Percentiles rank a stretch among this genome's conserved stretches.
phyloP scores from a whole-genome alignment of 2,797 vertebrate species.

The Coccyzus lansbergi region DNA sequence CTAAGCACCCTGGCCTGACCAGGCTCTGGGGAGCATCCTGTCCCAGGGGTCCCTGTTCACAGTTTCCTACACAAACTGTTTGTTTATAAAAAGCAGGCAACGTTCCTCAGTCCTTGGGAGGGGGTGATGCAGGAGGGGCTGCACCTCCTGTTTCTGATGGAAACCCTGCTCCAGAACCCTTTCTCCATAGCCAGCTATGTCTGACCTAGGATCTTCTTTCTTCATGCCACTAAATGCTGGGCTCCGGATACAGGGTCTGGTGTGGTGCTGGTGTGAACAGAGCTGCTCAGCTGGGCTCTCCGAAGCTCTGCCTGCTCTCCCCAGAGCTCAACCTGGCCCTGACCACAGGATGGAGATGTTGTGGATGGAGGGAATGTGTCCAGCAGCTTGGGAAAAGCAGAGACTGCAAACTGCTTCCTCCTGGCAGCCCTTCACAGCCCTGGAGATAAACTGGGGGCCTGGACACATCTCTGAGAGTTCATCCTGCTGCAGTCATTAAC shows the following conservation, averaged over 20 bases:
- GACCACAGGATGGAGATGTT: background rate
- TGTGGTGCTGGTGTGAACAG: background rate
- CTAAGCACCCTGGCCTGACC: background rate
- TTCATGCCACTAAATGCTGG: background rate
- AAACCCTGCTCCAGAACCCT: background rate
- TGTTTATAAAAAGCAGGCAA: background rate
- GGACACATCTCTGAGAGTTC: background rate
- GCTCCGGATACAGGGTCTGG: background rate
- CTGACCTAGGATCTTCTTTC: background rate
- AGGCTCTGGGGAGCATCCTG: background rate
- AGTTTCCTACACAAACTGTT: background rate
- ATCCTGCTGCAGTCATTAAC: background rate
- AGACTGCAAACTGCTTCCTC: background rate
- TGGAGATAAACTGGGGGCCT: rapidly evolving
- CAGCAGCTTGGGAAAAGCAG: background rate
- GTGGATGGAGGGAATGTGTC: background rate
- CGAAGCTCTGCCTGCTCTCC: background rate
- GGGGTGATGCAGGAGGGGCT: no score
- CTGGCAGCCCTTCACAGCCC: background rate
- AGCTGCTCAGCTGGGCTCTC: background rate
- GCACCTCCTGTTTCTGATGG: background rate
- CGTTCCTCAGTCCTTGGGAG: no score
- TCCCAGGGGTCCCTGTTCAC: background rate
- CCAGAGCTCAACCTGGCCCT: background rate
- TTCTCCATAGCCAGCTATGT: background rate